These are phyloP conservation scores for Pipa parva DNA, from an alignment of 2,113 vertebrate genomes.

Conservation along the genomic window DNA sequence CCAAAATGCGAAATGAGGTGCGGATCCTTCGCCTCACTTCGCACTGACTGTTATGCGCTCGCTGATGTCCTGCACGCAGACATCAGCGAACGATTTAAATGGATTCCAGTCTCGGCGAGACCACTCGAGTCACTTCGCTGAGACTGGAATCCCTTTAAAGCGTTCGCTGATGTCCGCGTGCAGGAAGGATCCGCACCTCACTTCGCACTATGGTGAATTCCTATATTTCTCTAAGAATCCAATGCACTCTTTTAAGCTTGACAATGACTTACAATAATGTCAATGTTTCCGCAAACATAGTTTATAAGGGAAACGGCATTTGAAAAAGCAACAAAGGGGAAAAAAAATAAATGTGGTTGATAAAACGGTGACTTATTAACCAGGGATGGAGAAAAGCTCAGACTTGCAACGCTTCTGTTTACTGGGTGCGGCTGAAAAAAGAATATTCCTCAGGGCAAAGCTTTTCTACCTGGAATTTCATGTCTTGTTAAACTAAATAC, in stretches of 20 bases:
- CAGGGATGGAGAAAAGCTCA: conserved; percentile 5
- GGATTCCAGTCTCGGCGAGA: too few species aligned
- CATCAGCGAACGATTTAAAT: too few species aligned
- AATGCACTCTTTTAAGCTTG: not conserved
- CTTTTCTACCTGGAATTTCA: conserved; percentile 33
- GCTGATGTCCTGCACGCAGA: too few species aligned
- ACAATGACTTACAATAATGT: not conserved
- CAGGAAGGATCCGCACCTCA: not conserved
- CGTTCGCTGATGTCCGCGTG: not conserved
- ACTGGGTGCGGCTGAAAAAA: conserved; percentile 33
- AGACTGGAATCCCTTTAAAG: not conserved
- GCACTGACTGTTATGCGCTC: too few species aligned
- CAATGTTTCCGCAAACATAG: not conserved
- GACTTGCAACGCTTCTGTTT: conserved; percentile 16
- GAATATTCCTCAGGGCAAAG: conserved; percentile 33
- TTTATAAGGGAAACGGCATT: not conserved
- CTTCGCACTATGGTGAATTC: not conserved
- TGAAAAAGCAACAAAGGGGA: not conserved
- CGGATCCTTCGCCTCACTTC: too few species aligned
- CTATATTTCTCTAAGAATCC: not conserved
- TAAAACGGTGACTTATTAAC: conserved; percentile 40
- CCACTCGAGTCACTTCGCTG: too few species aligned
- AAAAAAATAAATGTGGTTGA: not conserved
- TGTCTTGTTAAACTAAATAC: conserved; percentile 25
- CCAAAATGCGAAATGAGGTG: too few species aligned